Conservation (phyloP, 35 echinoderm and acorn worm genomes). For the Hemicentrotus pulcherrimus region DNA sequence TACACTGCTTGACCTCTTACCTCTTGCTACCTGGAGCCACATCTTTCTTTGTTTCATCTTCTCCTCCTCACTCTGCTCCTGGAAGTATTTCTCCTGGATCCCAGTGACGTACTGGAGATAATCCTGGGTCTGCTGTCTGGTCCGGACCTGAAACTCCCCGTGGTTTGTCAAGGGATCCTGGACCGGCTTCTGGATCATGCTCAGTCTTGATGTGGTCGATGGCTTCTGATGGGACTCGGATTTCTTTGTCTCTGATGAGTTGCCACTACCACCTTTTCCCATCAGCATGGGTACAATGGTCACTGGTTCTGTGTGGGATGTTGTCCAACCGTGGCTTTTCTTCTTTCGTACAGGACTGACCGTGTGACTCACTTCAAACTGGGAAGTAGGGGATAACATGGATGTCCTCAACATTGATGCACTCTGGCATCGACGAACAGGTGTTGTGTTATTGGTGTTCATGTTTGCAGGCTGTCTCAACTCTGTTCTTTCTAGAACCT, state of each 20-base stretch:
- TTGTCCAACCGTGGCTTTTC: slow-evolving; percentile 85
- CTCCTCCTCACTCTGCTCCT: slow-evolving; percentile 51
- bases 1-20: slow-evolving; percentile 50
- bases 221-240: not conserved
- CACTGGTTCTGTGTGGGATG: slow-evolving; percentile 81
- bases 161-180: slow-evolving; percentile 76
- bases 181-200: slow-evolving; percentile 42
- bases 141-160: slow-evolving; percentile 78
- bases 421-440: slow-evolving; percentile 28
- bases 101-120: slow-evolving; percentile 71
- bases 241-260: slow-evolving; percentile 1
- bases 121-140: slow-evolving; percentile 76
- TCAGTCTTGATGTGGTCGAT: not conserved
- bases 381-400: not conserved
- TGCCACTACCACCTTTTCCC: not conserved
- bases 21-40: slow-evolving; percentile 78
- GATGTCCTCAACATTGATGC: not conserved
- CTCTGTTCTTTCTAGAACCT: slow-evolving; percentile 36
- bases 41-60: slow-evolving; percentile 61
- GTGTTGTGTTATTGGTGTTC: slow-evolving; percentile 22
- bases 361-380: not conserved
- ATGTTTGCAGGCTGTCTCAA: slow-evolving; percentile 2
- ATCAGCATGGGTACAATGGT: slow-evolving; percentile 85
- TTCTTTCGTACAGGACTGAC: slow-evolving; percentile 56
- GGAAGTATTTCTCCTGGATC: slow-evolving; percentile 67